Evolutionary conservation across 1,140 invertebrate species (phyloP).

Genomic region (Ceratosolen fusciceps): DNA sequence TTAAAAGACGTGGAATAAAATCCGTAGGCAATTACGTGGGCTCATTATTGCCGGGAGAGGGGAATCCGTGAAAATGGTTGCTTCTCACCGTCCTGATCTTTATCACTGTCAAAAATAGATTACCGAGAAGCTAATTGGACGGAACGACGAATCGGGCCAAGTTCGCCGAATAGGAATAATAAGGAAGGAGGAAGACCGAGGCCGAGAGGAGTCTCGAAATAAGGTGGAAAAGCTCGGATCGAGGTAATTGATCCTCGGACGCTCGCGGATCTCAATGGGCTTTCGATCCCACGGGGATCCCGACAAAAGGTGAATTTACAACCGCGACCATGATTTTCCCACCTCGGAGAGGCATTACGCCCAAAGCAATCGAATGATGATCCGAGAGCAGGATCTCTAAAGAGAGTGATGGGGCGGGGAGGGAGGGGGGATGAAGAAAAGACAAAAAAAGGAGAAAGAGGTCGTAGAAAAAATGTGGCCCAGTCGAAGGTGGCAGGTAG

Average conservation of each 20-base stretch:
- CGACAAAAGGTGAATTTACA: not conserved
- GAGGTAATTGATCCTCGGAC: constrained; percentile 11
- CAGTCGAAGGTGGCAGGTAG: not conserved
- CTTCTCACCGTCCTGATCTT: not conserved
- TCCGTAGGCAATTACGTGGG: not conserved
- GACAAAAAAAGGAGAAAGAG: no score
- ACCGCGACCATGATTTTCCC: constrained; percentile 24
- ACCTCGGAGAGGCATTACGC: no score
- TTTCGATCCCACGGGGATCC: not conserved
- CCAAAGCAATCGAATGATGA: no score
- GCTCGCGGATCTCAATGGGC: not conserved
- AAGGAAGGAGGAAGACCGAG: not conserved
- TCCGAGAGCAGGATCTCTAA: no score
- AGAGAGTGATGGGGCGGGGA: no score
- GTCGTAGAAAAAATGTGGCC: not conserved
- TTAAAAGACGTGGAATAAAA: not conserved
- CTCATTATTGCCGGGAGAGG: not conserved
- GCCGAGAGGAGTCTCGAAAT: not conserved
- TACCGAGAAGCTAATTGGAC: no score
- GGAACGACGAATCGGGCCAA: no score
- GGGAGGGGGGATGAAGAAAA: no score
- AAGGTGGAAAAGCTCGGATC: constrained; percentile 21
- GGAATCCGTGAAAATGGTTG: no score
- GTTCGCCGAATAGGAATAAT: not conserved
- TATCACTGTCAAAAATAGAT: not conserved